A percentile compares a stretch with the other conserved stretches of the same genome.
Evolutionary conservation across 1,140 invertebrate species (phyloP).

Genomic region (Bemisia tabaci): DNA sequence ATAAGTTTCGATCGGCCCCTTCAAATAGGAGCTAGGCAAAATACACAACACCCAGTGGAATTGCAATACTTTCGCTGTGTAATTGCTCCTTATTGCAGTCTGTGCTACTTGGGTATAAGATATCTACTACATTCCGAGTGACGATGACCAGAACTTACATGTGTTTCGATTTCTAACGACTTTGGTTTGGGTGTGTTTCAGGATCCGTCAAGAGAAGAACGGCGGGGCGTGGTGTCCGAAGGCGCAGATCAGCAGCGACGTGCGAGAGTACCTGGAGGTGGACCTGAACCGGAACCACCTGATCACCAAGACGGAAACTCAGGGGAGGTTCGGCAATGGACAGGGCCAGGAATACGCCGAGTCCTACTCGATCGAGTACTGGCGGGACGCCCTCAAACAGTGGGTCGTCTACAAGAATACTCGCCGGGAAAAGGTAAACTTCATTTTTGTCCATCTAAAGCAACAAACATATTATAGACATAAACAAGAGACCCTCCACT

Average conservation of each 20-base stretch:
- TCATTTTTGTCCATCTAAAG: too few relatives aligned
- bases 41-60: too few relatives aligned
- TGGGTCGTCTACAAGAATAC: conserved; percentile 71
- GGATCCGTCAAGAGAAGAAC: conserved; percentile 69
- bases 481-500: too few relatives aligned
- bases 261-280: conserved; percentile 76
- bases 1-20: too few relatives aligned
- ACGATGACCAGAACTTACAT: too few relatives aligned
- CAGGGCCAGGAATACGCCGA: conserved; percentile 80
- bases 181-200: conserved; percentile 30
- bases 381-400: conserved; percentile 46
- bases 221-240: conserved; percentile 92
- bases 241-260: conserved; percentile 51
- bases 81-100: too few relatives aligned
- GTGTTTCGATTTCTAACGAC: too few relatives aligned
- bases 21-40: too few relatives aligned
- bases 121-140: too few relatives aligned
- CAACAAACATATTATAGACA: too few relatives aligned
- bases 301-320: conserved; percentile 76
- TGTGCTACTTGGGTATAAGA: too few relatives aligned
- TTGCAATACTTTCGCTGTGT: too few relatives aligned
- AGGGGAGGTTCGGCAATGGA: conserved; percentile 88
- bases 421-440: conserved; percentile 55
- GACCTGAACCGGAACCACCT: conserved; percentile 61
- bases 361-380: conserved; percentile 74